Conservation (phyloP, 2,113 vertebrate genomes). For the Muntiacus reevesi region DNA sequence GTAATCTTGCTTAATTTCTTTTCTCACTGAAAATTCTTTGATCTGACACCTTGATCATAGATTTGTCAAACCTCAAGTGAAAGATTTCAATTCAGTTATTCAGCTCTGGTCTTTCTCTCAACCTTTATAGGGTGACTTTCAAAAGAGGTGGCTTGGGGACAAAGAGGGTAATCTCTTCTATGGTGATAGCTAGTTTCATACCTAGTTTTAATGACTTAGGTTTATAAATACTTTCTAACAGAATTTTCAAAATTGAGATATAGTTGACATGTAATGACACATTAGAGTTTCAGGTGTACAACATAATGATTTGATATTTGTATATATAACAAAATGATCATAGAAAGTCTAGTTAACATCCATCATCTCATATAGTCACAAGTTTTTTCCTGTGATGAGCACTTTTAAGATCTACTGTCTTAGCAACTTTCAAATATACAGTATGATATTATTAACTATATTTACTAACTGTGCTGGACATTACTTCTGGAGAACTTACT, state of each 20-base stretch:
- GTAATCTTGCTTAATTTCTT: conserved; percentile 47
- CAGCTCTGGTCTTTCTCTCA: neutral
- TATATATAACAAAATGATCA: neutral
- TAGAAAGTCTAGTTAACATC: neutral
- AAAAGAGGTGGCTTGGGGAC: neutral
- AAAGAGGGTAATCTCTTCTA: neutral
- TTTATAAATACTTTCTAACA: neutral
- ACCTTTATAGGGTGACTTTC: neutral
- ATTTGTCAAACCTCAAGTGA: conserved; percentile 22
- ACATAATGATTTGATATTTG: neutral
- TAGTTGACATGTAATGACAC: neutral
- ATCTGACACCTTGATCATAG: conserved; percentile 1
- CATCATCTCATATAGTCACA: neutral
- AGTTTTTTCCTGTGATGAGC: neutral
- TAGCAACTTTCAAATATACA: neutral
- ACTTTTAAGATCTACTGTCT: neutral
- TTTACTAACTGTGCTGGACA: neutral
- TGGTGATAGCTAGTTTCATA: neutral
- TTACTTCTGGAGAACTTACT: neutral
- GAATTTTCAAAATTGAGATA: neutral
- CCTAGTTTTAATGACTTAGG: neutral
- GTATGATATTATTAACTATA: neutral
- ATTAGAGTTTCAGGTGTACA: neutral
- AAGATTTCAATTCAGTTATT: neutral
- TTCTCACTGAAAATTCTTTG: conserved; percentile 10